Evolutionary conservation across 1,140 invertebrate species (phyloP).

Genomic region (Saxidomus purpurata): DNA sequence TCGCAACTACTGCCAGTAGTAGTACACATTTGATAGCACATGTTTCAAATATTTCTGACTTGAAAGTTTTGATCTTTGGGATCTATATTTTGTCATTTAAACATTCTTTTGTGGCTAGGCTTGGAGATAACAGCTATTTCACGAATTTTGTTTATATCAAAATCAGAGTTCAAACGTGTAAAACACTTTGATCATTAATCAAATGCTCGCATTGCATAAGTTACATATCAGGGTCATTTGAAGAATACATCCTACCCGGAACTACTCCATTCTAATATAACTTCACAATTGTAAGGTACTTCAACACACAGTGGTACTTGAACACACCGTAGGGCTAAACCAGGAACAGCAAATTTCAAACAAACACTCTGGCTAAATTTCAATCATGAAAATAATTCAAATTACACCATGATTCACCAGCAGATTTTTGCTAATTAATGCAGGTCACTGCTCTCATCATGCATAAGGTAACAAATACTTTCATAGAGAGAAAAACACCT

Average conservation of each 20-base stretch:
- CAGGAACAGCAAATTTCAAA: not conserved
- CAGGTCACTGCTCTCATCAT: not conserved
- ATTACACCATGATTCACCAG: not conserved
- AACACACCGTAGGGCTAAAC: not conserved
- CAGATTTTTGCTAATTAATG: not conserved
- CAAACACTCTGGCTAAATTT: not conserved
- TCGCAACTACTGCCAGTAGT: too few relatives aligned
- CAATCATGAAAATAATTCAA: not conserved
- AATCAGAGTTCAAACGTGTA: constrained; percentile 7
- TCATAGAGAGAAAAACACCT: too few relatives aligned
- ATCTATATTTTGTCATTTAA: constrained; percentile 14
- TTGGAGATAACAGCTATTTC: constrained; percentile 25
- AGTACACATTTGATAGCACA: too few relatives aligned
- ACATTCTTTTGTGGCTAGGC: constrained; percentile 25
- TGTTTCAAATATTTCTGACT: not conserved
- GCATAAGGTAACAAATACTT: too few relatives aligned
- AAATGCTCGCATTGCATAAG: not conserved
- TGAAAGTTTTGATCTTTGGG: not conserved
- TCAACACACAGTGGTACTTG: too few relatives aligned
- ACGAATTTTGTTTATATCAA: constrained; percentile 45
- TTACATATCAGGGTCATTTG: not conserved
- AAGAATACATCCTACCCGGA: not conserved
- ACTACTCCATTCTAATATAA: not conserved
- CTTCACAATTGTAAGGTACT: not conserved
- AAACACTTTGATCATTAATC: constrained; percentile 25